Base-by-base conservation (phyloP, 2,113 vertebrate genomes). In the Pygoscelis antarcticus region DNA sequence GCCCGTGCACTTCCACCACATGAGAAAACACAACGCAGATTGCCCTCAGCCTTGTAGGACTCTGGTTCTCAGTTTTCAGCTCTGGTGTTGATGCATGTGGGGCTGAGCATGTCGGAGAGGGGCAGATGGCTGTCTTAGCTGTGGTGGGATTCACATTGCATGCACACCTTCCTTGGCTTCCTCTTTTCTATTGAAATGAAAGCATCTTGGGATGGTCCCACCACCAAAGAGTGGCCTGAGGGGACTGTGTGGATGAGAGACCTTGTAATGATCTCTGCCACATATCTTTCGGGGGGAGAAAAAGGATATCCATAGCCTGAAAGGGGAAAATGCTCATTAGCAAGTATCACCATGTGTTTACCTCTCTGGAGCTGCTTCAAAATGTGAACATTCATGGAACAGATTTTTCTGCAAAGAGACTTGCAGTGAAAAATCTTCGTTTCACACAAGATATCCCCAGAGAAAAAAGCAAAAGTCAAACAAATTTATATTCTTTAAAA, bases 21-120 rank as follows among this genome's bases (percentile, higher is more conserved):
- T 20, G 61, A 65, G 69, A 70, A 83, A 95, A 84, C 86, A 89
- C 23, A 62, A 82, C 91, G 81, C 93, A 96, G 87, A 76, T 61
- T 91, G 81, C 30, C 60, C 77, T 27, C 60, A 79, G 61, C 74
- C 70, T 75, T 10, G 13, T 26, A 82, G n/a, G 47, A 6, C 58
- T 55, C 61, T 47, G 52, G 16, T 55, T 66, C 87, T 91, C 68
- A 3, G 11, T 51, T 78, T 81, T 51, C 66, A 95, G 36, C 23
- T 49, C n/a, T 85, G 38, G 40, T 51, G 42, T 23, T 57, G 77
- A 65, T 1, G 6, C 52, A 36, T 0, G 10, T 42, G 42, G 65
- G 26, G 38, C 29, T 2, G 49, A 72, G 69, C 4, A 2, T 0
- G 1, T 20, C 0, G 0, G 30, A 62, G 66, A 77, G 30, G 34